A percentile compares a stretch with the other conserved stretches of the same genome.
phyloP scores from a whole-genome alignment of 1,140 invertebrate genomes.

The Drosophila biarmipes region DNA sequence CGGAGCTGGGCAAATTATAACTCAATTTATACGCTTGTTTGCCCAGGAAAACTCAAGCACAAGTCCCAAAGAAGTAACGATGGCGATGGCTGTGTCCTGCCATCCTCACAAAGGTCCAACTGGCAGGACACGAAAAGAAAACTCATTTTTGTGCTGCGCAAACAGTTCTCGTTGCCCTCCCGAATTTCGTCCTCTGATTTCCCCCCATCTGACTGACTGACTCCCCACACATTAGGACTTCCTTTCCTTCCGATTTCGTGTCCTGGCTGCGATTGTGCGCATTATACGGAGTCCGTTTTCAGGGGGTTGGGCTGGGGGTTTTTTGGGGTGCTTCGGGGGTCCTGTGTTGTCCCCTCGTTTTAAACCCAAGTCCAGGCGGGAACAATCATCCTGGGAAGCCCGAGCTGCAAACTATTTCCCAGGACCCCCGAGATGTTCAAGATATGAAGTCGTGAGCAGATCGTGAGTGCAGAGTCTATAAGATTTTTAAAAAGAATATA shows the following conservation, averaged over 20 bases:
- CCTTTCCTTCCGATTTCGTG: constrained; percentile 62
- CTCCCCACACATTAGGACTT: constrained; percentile 46
- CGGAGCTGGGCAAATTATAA: constrained; percentile 59
- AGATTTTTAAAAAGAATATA: neutral
- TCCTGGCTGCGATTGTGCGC: constrained; percentile 67
- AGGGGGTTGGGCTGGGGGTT: neutral
- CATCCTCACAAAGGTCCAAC: constrained; percentile 43
- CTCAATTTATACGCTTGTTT: constrained; percentile 78
- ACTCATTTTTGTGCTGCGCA: constrained; percentile 66
- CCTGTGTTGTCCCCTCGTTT: constrained; percentile 30
- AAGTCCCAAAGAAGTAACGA: constrained; percentile 47
- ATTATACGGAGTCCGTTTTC: constrained; percentile 55
- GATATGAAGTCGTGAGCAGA: neutral
- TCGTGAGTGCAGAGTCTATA: neutral
- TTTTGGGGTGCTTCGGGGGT: constrained; percentile 4
- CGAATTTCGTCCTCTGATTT: neutral
- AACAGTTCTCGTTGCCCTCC: constrained; percentile 39
- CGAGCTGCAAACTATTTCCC: constrained; percentile 33
- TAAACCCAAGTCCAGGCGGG: constrained; percentile 46
- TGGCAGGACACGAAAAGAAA: constrained; percentile 48
- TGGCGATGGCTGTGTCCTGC: constrained; percentile 44
- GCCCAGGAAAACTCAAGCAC: constrained; percentile 49
- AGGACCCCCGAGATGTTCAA: neutral
- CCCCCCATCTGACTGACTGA: constrained; percentile 4
- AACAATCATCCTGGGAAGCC: constrained; percentile 25